These are phyloP conservation scores for Sebastes diaconus DNA, from an alignment of 2,797 vertebrate species.

Conservation along the genomic window DNA sequence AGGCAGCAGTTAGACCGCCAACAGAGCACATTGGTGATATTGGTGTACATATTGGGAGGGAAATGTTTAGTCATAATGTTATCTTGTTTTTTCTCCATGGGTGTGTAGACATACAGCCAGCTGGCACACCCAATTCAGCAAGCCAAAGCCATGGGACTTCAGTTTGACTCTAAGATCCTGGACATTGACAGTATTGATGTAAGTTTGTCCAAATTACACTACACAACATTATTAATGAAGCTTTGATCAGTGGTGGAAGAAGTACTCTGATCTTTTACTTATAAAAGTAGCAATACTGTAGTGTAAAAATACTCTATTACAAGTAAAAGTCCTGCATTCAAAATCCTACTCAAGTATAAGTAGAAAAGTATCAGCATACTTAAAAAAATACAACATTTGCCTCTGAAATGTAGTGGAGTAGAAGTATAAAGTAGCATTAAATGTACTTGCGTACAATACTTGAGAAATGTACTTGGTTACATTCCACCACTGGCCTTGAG, in stretches of 20 bases:
- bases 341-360: too few relatives aligned
- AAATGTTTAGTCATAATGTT: not conserved
- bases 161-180: slow-evolving; percentile 93
- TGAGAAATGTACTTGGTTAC: too few relatives aligned
- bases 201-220: slow-evolving; percentile 67
- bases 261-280: too few relatives aligned
- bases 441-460: too few relatives aligned
- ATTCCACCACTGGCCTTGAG: not conserved
- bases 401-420: too few relatives aligned
- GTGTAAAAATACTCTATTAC: too few relatives aligned
- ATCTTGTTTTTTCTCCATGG: slow-evolving; percentile 23
- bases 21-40: not conserved
- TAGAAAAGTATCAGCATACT: too few relatives aligned
- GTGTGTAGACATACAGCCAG: slow-evolving; percentile 91
- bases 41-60: not conserved
- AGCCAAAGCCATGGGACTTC: slow-evolving; percentile 89
- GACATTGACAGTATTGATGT: slow-evolving; percentile 96
- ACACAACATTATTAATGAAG: not conserved
- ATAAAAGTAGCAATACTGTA: too few relatives aligned
- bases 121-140: slow-evolving; percentile 94
- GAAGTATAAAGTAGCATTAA: too few relatives aligned
- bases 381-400: too few relatives aligned
- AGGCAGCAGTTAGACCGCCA: not conserved
- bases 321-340: too few relatives aligned
- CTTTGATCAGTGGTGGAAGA: too few relatives aligned